Conservation (phyloP, 2,113 vertebrate species). For the Rhinogobius similis region DNA sequence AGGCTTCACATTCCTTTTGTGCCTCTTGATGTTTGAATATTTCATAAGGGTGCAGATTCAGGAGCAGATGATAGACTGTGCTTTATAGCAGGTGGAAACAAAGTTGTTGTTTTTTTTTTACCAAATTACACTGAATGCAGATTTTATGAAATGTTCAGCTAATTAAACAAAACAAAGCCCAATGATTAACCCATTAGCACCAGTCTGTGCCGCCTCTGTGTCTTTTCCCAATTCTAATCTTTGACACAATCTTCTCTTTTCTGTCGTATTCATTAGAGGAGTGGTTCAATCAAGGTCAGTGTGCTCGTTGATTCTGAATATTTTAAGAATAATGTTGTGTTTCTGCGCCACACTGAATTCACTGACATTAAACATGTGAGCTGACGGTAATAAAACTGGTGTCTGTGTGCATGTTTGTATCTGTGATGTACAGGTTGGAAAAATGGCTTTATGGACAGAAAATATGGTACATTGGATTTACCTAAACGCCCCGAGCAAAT, state of each 20-base stretch:
- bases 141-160: background rate
- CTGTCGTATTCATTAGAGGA: slow-evolving; percentile 81
- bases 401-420: slow-evolving; percentile 56
- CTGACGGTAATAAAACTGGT: slow-evolving; percentile 37
- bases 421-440: slow-evolving; percentile 85
- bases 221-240: slow-evolving; percentile 27
- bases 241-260: slow-evolving; percentile 53
- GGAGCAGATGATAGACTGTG: slow-evolving; percentile 21
- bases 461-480: slow-evolving; percentile 89
- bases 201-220: slow-evolving; percentile 12
- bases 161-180: background rate
- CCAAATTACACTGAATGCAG: background rate
- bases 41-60: slow-evolving; percentile 20
- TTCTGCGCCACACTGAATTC: slow-evolving; percentile 17
- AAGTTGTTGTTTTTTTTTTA: background rate
- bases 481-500: slow-evolving; percentile 87
- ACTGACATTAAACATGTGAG: slow-evolving; percentile 31
- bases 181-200: background rate
- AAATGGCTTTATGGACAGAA: slow-evolving; percentile 86
- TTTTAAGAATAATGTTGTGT: slow-evolving; percentile 28
- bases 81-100: slow-evolving; percentile 6
- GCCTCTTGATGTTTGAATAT: slow-evolving; percentile 34
- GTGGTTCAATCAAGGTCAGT: slow-evolving; percentile 96
- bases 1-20: slow-evolving; percentile 20
- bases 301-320: slow-evolving; percentile 25